These are phyloP conservation scores for Numenius arquata DNA, from an alignment of 2,113 vertebrate species.

Conservation along the genomic window DNA sequence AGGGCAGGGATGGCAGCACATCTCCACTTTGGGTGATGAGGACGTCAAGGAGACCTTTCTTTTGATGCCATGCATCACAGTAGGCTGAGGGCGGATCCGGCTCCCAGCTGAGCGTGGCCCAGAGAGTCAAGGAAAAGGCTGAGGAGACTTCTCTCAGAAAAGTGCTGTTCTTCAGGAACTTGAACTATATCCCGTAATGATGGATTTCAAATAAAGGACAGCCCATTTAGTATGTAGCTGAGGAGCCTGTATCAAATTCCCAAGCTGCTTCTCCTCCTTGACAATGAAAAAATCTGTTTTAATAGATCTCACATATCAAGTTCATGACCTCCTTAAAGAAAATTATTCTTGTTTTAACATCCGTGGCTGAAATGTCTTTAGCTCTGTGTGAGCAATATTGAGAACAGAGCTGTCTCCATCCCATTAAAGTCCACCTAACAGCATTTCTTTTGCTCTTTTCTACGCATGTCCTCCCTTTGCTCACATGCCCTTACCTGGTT, in stretches of 20 bases:
- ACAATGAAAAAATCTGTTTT: neutral
- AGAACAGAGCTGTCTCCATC: neutral
- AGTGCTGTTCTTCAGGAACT: neutral
- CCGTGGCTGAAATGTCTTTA: neutral
- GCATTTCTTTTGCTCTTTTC: neutral
- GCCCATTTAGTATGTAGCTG: neutral
- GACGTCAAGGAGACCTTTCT: neutral
- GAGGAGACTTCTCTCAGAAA: neutral
- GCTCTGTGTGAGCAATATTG: neutral
- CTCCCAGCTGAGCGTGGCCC: neutral
- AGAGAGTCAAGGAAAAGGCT: neutral
- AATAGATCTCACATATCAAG: neutral
- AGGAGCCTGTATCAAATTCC: neutral
- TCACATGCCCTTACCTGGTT: accelerated
- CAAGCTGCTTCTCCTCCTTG: neutral
- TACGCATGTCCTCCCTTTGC: accelerated
- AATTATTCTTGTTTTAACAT: neutral
- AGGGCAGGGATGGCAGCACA: neutral
- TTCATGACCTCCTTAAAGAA: neutral
- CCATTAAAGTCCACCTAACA: neutral
- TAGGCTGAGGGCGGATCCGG: accelerated
- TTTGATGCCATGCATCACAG: accelerated
- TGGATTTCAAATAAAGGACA: neutral
- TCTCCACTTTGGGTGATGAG: neutral
- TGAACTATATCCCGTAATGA: neutral